These are phyloP conservation scores for Eudyptes chrysolophus DNA, from an alignment of 2,113 vertebrate genomes.

Conservation along the genomic window DNA sequence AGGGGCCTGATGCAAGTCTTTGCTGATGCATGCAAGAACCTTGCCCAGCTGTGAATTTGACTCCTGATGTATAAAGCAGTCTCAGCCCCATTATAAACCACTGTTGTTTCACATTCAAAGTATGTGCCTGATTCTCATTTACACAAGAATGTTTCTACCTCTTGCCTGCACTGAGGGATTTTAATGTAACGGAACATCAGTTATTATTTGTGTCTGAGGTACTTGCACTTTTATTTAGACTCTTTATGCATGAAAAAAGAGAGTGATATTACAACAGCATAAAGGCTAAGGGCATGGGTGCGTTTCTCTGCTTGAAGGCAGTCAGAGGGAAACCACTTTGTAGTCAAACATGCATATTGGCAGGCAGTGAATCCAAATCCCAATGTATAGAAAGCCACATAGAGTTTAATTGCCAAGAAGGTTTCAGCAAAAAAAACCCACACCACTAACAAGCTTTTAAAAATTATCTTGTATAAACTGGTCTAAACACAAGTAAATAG, in stretches of 20 bases:
- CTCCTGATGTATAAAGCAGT: not conserved
- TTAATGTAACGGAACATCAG: not conserved
- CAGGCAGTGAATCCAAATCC: not conserved
- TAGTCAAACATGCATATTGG: not conserved
- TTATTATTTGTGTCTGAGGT: not conserved
- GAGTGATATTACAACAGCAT: not conserved
- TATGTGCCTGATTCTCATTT: not conserved
- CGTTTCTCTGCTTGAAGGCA: not conserved
- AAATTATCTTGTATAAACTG: not conserved
- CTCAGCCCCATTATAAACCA: not conserved
- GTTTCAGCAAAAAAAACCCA: not conserved
- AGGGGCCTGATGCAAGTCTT: not conserved
- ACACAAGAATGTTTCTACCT: not conserved
- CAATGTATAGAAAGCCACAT: accelerated
- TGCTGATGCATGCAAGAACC: not conserved
- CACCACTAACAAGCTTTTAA: not conserved
- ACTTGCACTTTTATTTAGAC: not conserved
- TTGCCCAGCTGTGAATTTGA: not conserved
- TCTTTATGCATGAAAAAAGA: not conserved
- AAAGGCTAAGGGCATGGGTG: not conserved
- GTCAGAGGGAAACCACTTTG: not conserved
- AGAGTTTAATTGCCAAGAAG: not conserved
- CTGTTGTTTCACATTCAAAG: not conserved
- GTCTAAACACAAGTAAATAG: not conserved
- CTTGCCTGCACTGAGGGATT: not conserved